phyloP scores from a whole-genome alignment of 2,888 invertebrate species.

The Anoplius nigerrimus region DNA sequence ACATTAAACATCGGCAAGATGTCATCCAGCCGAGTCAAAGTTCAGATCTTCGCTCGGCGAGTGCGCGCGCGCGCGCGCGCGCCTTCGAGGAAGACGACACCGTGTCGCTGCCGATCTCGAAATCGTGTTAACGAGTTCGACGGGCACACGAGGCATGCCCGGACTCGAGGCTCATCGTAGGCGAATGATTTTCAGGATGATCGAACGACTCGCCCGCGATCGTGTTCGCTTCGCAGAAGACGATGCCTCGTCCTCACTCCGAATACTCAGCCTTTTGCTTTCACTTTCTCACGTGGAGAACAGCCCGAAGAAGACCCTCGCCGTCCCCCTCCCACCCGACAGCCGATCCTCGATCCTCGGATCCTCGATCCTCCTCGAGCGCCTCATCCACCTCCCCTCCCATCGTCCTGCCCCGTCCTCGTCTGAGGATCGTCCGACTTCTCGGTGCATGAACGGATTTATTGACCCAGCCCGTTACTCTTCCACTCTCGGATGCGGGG shows the following conservation, averaged over 20 bases:
- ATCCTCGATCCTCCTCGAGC: constrained; percentile 3
- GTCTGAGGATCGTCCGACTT: constrained; percentile 26
- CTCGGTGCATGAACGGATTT: constrained; percentile 26
- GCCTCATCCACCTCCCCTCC: not conserved
- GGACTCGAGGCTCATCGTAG: not conserved
- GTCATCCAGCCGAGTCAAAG: no score
- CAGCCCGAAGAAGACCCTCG: constrained; percentile 48
- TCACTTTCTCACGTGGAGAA: constrained; percentile 68
- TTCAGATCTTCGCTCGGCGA: no score
- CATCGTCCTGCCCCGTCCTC: constrained; percentile 19
- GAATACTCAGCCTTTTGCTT: constrained; percentile 57
- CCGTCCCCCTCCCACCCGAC: constrained; percentile 17
- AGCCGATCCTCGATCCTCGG: not conserved
- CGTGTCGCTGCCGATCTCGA: not conserved
- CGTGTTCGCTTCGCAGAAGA: constrained; percentile 37
- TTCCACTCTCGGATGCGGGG: not conserved
- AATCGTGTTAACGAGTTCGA: constrained; percentile 17
- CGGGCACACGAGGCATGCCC: constrained; percentile 14
- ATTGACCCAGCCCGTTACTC: constrained; percentile 14
- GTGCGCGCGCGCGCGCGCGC: no score
- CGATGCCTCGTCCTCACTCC: constrained; percentile 22
- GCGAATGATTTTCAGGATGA: constrained; percentile 44
- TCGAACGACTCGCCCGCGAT: constrained; percentile 37
- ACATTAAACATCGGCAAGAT: no score
- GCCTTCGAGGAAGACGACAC: no score